Evolutionary conservation across 2,888 invertebrate genomes (phyloP), one percentile per base, ranked within the genome.

Genomic region (Patella depressa): DNA sequence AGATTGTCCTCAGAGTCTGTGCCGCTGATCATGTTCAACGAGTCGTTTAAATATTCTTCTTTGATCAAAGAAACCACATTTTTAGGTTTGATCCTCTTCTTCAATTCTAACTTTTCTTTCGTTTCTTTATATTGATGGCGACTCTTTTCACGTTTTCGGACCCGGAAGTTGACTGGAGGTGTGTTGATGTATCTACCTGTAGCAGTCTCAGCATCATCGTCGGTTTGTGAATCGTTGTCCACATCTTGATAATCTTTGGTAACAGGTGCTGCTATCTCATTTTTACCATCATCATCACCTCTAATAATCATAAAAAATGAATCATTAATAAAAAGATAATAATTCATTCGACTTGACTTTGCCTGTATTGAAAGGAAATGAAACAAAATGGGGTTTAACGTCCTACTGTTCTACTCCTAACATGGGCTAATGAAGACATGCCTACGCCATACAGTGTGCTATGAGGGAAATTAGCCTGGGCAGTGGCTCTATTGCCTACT

Each of bases 1-100:
- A 87, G 74, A 74, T 87, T 86, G 65, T 87, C 88, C 81, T 89
- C 89, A 17, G 88, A 88, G 76, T 88, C 89, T 65, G 84, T 85
- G 70, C 83, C 83, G 70, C 85, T 83, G 11, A 88, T 80, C 54
- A 84, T 85, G 76, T 84, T 85, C 29, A 87, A 82, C 17, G 84
- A 76, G 77, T 86, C 85, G 55, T 83, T 84, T 24, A 78, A 76
- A 76, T 88, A 87, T 59, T 85, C 84, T 76, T 87, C 87, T 78
- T 86, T 87, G 34, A 88, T 88, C 15, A 89, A 83, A 70, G 79
- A 83, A 5, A 86, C 82, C 45, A 78, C 65, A 15, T 80, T 72
- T 12, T 79, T 77, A 74, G 80, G 79, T 29, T 72, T 45, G 11
- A 79, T 76, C 14, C 78, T 82, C 72, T 77, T 82, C n/a, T 72